These are phyloP conservation scores for Corynorhinus townsendii DNA, from an alignment of 2,113 vertebrate species.

Conservation along the genomic window DNA sequence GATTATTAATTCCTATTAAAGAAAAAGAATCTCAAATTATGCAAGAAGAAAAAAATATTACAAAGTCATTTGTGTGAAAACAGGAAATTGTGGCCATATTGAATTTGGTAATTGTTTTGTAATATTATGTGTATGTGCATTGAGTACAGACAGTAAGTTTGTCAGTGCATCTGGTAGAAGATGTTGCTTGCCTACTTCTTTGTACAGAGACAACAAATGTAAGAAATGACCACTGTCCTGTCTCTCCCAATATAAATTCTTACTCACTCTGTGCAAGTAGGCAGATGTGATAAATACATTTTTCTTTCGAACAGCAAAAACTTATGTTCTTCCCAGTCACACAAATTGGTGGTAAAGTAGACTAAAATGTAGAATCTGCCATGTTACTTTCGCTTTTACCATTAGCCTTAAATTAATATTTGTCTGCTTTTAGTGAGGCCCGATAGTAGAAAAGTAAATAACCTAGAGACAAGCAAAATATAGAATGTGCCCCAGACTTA, in stretches of 20 bases:
- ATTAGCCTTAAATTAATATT: not conserved
- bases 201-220: not conserved
- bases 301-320: not conserved
- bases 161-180: not conserved
- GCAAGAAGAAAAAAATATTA: not conserved
- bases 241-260: not conserved
- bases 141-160: not conserved
- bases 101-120: not conserved
- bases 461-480: not conserved
- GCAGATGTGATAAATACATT: not conserved
- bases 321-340: not conserved
- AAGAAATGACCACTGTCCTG: not conserved
- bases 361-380: not conserved
- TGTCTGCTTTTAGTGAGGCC: not conserved
- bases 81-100: not conserved
- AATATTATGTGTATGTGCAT: not conserved
- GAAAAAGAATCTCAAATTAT: not conserved
- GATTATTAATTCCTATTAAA: not conserved
- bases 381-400: not conserved
- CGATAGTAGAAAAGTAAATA: conserved; percentile 10
- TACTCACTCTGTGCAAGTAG: not conserved
- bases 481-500: not conserved
- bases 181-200: not conserved
- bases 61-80: not conserved
- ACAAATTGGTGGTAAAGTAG: not conserved